These are phyloP conservation scores for Strigops habroptila DNA, from an alignment of 2,113 vertebrate genomes.

Conservation along the genomic window DNA sequence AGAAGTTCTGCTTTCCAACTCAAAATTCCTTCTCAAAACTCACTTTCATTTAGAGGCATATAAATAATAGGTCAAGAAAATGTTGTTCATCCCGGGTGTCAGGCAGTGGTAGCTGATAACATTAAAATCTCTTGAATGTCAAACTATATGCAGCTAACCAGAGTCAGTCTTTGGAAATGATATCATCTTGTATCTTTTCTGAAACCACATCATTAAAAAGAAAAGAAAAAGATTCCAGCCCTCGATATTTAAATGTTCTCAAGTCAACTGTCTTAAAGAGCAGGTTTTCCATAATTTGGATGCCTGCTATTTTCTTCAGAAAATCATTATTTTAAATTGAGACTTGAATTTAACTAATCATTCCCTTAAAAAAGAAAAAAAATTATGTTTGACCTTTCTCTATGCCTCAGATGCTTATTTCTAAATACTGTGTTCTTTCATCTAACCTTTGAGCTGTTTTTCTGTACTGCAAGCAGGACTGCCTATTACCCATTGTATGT, in stretches of 20 bases:
- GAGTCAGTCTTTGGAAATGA: constrained; percentile 3
- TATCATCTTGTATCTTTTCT: constrained; percentile 8
- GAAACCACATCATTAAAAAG: constrained; percentile 15
- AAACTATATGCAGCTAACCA: constrained; percentile 2
- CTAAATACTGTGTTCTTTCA: neutral
- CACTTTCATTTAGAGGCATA: neutral
- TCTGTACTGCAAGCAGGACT: neutral
- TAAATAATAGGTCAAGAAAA: constrained; percentile 38
- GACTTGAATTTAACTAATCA: neutral
- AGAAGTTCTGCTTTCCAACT: neutral
- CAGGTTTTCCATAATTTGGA: constrained; percentile 29
- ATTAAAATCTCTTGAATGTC: constrained; percentile 46
- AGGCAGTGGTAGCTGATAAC: constrained; percentile 4
- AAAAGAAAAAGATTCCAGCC: constrained; percentile 19
- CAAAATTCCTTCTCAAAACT: neutral
- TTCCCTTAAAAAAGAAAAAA: neutral
- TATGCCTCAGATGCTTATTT: neutral
- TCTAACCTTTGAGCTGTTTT: neutral
- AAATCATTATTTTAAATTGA: constrained; percentile 4
- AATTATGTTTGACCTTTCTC: neutral
- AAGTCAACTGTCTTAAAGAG: constrained; percentile 11
- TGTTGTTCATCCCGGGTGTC: neutral
- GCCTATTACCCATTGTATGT: neutral
- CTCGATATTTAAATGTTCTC: constrained; percentile 30
- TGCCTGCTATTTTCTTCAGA: constrained; percentile 11